Conservation (phyloP, 2,888 invertebrate genomes). For the Merodon equestris region DNA sequence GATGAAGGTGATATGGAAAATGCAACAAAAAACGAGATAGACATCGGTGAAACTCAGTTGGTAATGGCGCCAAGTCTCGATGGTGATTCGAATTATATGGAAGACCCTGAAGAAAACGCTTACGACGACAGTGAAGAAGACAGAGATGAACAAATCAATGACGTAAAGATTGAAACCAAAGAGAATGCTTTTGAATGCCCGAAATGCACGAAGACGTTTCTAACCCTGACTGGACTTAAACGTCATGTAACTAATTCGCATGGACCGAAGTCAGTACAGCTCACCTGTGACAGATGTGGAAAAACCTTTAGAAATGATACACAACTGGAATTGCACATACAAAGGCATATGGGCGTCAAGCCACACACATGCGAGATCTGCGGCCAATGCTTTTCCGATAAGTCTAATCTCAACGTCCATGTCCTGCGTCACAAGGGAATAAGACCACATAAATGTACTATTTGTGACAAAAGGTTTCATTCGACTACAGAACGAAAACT, state of each 20-base stretch:
- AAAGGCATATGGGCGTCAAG: conserved; percentile 44
- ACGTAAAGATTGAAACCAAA: conserved; percentile 24
- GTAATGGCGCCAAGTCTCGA: conserved; percentile 2
- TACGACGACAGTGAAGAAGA: conserved; percentile 9
- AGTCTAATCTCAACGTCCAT: conserved; percentile 75
- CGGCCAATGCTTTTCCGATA: conserved; percentile 74
- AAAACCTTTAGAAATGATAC: conserved; percentile 33
- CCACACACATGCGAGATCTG: conserved; percentile 73
- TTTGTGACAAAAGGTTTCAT: conserved; percentile 73
- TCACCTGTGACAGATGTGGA: conserved; percentile 28
- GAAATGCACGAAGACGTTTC: conserved; percentile 34
- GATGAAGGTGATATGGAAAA: conserved; percentile 2
- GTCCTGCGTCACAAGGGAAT: conserved; percentile 76
- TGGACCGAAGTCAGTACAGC: neutral
- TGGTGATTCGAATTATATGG: neutral
- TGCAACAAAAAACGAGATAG: conserved; percentile 4
- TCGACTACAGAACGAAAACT: conserved; percentile 61
- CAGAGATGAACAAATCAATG: neutral
- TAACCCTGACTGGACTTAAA: conserved; percentile 20
- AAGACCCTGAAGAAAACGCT: neutral
- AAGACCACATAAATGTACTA: conserved; percentile 74
- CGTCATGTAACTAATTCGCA: conserved; percentile 38
- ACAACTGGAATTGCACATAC: conserved; percentile 31
- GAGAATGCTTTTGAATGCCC: conserved; percentile 32
- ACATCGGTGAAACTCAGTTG: neutral